A percentile compares a stretch with the other conserved stretches of the same genome.
These are phyloP conservation scores for Sarcophaga rosellei DNA, from an alignment of 2,888 invertebrate species.

Conservation along the genomic window DNA sequence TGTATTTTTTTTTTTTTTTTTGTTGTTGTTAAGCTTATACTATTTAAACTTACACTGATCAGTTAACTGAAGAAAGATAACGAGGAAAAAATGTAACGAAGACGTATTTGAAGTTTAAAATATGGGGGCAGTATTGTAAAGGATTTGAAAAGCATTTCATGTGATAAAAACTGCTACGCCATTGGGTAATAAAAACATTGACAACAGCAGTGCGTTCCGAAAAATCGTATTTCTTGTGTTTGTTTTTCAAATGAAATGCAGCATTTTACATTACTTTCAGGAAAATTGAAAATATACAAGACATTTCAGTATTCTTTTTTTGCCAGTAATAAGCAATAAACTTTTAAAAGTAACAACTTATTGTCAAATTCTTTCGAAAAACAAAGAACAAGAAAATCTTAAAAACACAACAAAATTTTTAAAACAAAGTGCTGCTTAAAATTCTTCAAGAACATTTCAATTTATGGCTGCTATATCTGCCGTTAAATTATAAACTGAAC, in stretches of 20 bases:
- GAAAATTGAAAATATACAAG: not conserved
- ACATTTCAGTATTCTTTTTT: not conserved
- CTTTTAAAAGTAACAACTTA: slow-evolving; percentile 37
- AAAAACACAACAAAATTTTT: not conserved
- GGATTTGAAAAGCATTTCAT: not conserved
- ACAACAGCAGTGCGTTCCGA: slow-evolving; percentile 27
- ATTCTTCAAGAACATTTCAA: too few relatives aligned
- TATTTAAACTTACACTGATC: slow-evolving; percentile 48
- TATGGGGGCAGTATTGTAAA: too few relatives aligned
- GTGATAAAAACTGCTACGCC: not conserved
- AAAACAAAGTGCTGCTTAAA: slow-evolving; percentile 6
- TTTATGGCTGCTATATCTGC: too few relatives aligned
- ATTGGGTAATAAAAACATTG: not conserved
- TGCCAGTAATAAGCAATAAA: slow-evolving; percentile 34
- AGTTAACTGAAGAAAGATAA: slow-evolving; percentile 39
- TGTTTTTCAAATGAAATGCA: too few relatives aligned
- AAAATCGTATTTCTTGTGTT: too few relatives aligned
- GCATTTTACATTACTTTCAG: slow-evolving; percentile 2
- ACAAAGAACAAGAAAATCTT: not conserved
- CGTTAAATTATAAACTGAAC: slow-evolving; percentile 25
- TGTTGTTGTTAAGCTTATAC: slow-evolving; percentile 25
- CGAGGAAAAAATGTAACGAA: not conserved
- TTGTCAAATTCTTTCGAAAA: slow-evolving; percentile 24
- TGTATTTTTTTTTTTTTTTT: too few relatives aligned
- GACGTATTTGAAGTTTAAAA: not conserved